These are phyloP conservation scores for Drosophila punjabiensis DNA, from an alignment of 1,140 invertebrate species.

Conservation along the genomic window DNA sequence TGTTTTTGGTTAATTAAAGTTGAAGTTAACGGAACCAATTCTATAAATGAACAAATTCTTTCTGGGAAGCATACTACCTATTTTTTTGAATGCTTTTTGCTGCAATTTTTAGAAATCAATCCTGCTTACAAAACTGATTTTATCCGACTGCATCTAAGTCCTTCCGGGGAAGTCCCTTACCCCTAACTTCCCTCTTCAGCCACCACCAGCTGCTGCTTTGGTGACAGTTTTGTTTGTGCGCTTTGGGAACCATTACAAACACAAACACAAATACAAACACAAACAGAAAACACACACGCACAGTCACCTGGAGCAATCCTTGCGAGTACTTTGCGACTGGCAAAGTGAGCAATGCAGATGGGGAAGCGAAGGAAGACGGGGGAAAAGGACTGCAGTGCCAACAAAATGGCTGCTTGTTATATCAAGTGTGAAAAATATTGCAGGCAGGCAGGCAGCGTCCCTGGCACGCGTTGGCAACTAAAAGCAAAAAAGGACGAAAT, in stretches of 20 bases:
- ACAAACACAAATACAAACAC: slow-evolving; percentile 37
- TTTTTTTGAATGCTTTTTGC: neutral
- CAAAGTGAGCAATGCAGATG: slow-evolving; percentile 54
- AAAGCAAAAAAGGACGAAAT: slow-evolving; percentile 32
- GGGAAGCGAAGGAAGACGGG: neutral
- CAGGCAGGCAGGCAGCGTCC: slow-evolving; percentile 16
- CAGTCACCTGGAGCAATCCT: slow-evolving; percentile 37
- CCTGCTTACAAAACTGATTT: slow-evolving; percentile 8
- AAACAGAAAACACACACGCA: slow-evolving; percentile 5
- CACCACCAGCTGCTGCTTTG: slow-evolving; percentile 16
- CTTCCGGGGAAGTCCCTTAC: neutral
- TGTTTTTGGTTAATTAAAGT: neutral
- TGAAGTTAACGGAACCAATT: neutral
- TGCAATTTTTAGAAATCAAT: neutral
- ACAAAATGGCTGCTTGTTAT: slow-evolving; percentile 65
- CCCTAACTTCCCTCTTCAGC: neutral
- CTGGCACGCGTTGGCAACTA: slow-evolving; percentile 26
- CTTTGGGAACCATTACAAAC: slow-evolving; percentile 72
- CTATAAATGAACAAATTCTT: neutral
- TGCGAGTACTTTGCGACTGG: slow-evolving; percentile 30
- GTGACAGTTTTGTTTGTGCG: slow-evolving; percentile 73
- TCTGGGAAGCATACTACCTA: neutral
- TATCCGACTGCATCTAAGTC: slow-evolving; percentile 23
- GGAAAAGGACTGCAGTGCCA: slow-evolving; percentile 29
- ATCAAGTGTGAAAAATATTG: slow-evolving; percentile 76